Conservation (phyloP, 2,113 vertebrate species). For the Pterocles burchelli region DNA sequence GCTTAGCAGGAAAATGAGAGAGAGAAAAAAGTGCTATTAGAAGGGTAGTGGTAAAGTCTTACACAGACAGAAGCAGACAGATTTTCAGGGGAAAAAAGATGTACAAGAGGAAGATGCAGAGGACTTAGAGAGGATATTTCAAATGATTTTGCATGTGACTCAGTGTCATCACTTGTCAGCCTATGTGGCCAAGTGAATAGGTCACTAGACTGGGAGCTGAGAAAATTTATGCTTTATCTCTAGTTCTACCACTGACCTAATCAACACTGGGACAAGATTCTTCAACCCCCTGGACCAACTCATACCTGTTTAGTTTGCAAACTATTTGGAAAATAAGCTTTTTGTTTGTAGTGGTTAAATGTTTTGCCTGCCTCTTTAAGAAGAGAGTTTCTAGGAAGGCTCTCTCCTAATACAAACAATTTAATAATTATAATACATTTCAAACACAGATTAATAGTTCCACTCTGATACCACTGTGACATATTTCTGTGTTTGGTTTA, state of each 20-base stretch:
- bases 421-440: not conserved
- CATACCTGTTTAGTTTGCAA: not conserved
- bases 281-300: not conserved
- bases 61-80: not conserved
- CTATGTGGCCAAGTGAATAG: not conserved
- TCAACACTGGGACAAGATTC: not conserved
- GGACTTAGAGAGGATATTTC: not conserved
- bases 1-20: not conserved
- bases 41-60: not conserved
- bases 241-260: not conserved
- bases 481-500: conserved; percentile 60
- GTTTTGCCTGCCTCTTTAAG: not conserved
- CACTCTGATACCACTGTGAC: not conserved
- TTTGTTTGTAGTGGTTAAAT: not conserved
- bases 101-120: not conserved
- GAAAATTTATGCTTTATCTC: not conserved
- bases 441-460: conserved; percentile 15
- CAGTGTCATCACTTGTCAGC: not conserved
- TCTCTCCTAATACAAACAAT: not conserved
- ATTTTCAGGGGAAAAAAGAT: not conserved
- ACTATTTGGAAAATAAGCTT: not conserved
- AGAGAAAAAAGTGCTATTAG: not conserved
- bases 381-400: not conserved
- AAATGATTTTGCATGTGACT: not conserved
- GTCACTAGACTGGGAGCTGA: not conserved